Evolutionary conservation across 1,140 invertebrate species (phyloP).

Genomic region (Bicyclus anynana): DNA sequence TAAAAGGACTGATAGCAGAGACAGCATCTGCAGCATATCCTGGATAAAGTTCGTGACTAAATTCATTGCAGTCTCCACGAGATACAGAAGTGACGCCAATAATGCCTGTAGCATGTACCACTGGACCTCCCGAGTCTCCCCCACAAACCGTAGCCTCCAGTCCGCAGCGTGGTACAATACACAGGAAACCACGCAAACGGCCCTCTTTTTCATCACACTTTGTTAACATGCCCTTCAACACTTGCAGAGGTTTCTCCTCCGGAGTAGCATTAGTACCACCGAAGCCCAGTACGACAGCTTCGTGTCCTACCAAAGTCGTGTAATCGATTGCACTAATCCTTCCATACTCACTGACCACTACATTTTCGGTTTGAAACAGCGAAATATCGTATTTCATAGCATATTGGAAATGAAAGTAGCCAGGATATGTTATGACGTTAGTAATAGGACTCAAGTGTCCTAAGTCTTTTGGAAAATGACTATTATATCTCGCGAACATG

Average conservation of each 20-base stretch:
- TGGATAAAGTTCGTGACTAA: not conserved
- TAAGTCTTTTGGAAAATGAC: conserved; percentile 5
- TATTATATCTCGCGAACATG: conserved; percentile 12
- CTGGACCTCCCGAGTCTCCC: conserved; percentile 16
- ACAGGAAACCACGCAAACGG: not conserved
- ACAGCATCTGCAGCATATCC: not conserved
- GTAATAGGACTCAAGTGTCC: conserved; percentile 9
- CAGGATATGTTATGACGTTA: not conserved
- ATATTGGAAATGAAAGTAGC: not conserved
- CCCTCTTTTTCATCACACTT: conserved; percentile 2
- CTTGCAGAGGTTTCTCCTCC: conserved; percentile 10
- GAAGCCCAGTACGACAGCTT: conserved; percentile 10
- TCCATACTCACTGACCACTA: conserved; percentile 4
- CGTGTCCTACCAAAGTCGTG: conserved; percentile 7
- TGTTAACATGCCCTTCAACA: conserved; percentile 15
- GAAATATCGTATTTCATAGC: conserved; percentile 4
- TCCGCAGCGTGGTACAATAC: conserved; percentile 4
- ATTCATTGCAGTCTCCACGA: not conserved
- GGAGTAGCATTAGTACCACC: conserved; percentile 12
- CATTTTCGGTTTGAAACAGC: conserved; percentile 5
- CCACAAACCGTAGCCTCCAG: conserved; percentile 7
- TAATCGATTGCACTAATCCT: conserved; percentile 18
- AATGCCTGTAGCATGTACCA: conserved; percentile 10
- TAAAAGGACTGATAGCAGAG: conserved; percentile 2
- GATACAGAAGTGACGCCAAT: conserved; percentile 11